Conservation (phyloP, 2,113 vertebrate species). For the Proteles cristata region DNA sequence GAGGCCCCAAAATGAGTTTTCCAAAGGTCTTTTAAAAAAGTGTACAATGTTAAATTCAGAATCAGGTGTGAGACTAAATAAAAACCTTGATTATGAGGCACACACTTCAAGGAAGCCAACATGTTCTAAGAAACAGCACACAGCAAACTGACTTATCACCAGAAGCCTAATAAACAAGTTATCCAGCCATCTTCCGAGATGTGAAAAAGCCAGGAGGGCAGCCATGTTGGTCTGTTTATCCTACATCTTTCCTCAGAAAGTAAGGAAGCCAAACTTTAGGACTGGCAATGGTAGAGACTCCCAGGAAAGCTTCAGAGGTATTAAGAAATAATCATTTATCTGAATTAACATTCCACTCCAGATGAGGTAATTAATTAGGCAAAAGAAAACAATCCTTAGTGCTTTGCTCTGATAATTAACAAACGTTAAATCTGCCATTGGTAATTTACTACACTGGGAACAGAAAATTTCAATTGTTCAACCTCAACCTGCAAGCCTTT, state of each 20-base stretch:
- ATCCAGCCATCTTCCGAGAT: background rate
- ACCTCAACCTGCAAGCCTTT: slow-evolving; percentile 76
- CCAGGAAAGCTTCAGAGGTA: slow-evolving; percentile 67
- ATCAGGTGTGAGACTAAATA: background rate
- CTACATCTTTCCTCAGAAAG: background rate
- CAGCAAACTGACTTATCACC: background rate
- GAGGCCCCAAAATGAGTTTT: background rate
- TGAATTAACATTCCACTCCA: slow-evolving; percentile 80
- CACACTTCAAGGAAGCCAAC: background rate
- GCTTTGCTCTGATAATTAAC: slow-evolving; percentile 82
- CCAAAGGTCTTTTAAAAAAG: background rate
- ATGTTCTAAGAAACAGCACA: background rate
- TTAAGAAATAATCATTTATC: slow-evolving; percentile 76
- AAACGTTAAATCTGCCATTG: slow-evolving; percentile 80
- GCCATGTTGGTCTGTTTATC: background rate
- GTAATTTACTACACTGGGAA: slow-evolving; percentile 75
- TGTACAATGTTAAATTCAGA: background rate
- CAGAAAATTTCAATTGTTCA: slow-evolving; percentile 79
- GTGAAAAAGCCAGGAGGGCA: background rate
- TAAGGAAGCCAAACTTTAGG: slow-evolving; percentile 31
- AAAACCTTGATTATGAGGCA: background rate
- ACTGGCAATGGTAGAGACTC: slow-evolving; percentile 52
- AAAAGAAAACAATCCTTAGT: slow-evolving; percentile 84
- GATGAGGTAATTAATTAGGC: slow-evolving; percentile 83
- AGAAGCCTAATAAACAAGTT: background rate